A percentile compares a stretch with the other conserved stretches of the same genome.
These are phyloP conservation scores for Rhombomys opimus DNA, from an alignment of 2,113 vertebrate genomes.

Conservation along the genomic window DNA sequence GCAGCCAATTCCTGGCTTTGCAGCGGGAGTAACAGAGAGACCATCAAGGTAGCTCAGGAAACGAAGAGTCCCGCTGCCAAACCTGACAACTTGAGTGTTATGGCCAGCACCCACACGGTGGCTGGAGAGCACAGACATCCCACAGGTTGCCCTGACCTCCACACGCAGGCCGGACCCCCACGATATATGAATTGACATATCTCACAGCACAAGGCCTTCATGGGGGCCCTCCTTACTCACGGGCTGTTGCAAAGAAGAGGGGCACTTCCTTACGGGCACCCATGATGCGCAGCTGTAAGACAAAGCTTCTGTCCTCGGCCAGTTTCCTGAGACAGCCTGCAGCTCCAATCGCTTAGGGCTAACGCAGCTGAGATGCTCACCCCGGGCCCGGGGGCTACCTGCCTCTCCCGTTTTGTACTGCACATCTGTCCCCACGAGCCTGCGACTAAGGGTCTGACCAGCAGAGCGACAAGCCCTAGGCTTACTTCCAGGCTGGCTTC, in stretches of 20 bases:
- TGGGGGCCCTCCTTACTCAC: not conserved
- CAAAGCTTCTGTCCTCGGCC: not conserved
- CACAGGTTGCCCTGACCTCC: not conserved
- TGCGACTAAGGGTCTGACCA: not conserved
- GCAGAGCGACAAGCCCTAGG: not conserved
- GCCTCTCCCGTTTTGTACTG: not conserved
- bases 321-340: not conserved
- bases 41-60: not conserved
- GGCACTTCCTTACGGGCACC: not conserved
- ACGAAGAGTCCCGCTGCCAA: not conserved
- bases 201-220: not conserved
- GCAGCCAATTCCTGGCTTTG: not conserved
- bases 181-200: not conserved
- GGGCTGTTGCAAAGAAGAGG: not conserved
- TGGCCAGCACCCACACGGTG: not conserved
- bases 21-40: not conserved
- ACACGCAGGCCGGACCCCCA: not conserved
- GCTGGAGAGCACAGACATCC: not conserved
- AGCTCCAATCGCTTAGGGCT: not conserved
- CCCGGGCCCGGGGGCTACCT: not conserved
- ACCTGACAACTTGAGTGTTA: not conserved
- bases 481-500: not conserved
- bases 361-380: not conserved
- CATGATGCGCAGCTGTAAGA: not conserved
- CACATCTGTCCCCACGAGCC: not conserved